Evolutionary conservation across 2,797 vertebrate species (phyloP).

Genomic region (Gymnodraco acuticeps): DNA sequence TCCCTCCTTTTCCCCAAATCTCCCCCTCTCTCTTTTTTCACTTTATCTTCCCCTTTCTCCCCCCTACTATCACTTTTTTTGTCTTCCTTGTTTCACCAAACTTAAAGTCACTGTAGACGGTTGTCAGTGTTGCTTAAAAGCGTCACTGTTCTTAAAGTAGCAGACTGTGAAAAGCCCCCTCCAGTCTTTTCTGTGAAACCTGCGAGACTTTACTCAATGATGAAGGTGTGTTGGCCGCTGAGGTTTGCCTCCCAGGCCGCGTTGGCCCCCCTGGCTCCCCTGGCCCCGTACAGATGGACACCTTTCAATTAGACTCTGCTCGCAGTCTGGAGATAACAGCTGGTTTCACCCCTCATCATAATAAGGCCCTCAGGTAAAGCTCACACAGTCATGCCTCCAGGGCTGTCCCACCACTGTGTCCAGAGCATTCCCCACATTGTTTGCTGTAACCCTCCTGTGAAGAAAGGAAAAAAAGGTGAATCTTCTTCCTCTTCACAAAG

Average conservation of each 20-base stretch:
- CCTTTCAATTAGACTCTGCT: conserved; percentile 83
- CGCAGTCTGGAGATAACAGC: conserved; percentile 81
- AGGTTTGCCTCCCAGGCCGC: conserved; percentile 5
- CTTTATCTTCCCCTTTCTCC: not conserved
- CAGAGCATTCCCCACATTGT: conserved; percentile 78
- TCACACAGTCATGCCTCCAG: conserved; percentile 70
- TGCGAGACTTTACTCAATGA: conserved; percentile 17
- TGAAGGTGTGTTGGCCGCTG: conserved; percentile 30
- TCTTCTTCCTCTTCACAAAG: conserved; percentile 20
- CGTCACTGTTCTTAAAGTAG: conserved; percentile 12
- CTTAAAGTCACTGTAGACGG: not conserved
- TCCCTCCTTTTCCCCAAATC: not conserved
- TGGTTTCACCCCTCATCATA: conserved; percentile 78
- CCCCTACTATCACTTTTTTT: not conserved
- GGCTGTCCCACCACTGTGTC: conserved; percentile 75
- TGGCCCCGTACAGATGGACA: conserved; percentile 56
- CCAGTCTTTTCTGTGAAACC: conserved; percentile 23
- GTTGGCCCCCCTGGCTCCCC: conserved; percentile 19
- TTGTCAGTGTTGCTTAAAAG: conserved; percentile 2
- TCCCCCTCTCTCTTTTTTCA: not conserved
- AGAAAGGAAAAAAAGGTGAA: conserved; percentile 13
- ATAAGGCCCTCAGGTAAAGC: conserved; percentile 72
- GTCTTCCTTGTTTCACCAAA: conserved; percentile 1
- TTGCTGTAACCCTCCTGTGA: conserved; percentile 29
- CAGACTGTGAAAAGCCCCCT: conserved; percentile 8